Evolutionary conservation across 2,113 vertebrate genomes (phyloP).

Genomic region (Tachuris rubrigastra): DNA sequence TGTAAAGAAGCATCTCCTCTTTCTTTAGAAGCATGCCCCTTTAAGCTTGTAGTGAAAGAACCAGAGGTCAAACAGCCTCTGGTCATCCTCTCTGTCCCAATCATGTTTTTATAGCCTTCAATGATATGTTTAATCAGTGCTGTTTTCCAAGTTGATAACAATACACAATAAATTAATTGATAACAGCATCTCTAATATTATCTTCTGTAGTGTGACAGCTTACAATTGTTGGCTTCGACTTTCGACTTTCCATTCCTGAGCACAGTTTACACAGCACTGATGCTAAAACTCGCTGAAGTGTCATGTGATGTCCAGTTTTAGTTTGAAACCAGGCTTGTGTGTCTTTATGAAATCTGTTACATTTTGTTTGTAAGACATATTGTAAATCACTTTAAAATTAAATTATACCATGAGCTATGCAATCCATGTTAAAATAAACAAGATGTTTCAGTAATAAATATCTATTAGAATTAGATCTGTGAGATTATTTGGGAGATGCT

Average conservation of each 20-base stretch:
- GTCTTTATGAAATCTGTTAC: neutral
- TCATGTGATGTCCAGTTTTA: neutral
- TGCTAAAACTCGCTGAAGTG: neutral
- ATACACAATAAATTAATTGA: neutral
- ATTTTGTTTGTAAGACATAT: neutral
- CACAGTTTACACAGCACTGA: neutral
- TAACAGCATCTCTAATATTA: neutral
- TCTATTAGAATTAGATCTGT: neutral
- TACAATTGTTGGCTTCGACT: neutral
- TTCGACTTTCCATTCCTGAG: neutral
- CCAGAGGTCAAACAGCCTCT: neutral
- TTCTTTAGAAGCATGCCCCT: neutral
- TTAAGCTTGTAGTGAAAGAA: neutral
- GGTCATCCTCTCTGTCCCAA: neutral
- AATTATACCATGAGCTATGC: neutral
- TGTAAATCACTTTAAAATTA: neutral
- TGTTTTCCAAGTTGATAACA: neutral
- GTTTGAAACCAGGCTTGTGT: neutral
- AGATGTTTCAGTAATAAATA: neutral
- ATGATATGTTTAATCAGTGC: neutral
- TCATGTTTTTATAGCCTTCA: neutral
- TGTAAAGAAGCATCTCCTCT: neutral
- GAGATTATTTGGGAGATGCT: neutral
- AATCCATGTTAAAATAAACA: neutral
- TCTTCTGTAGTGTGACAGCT: neutral